Percentiles rank a stretch among this genome's conserved stretches.
phyloP scores from a whole-genome alignment of 2,888 invertebrate genomes.

The Congeria kusceri region DNA sequence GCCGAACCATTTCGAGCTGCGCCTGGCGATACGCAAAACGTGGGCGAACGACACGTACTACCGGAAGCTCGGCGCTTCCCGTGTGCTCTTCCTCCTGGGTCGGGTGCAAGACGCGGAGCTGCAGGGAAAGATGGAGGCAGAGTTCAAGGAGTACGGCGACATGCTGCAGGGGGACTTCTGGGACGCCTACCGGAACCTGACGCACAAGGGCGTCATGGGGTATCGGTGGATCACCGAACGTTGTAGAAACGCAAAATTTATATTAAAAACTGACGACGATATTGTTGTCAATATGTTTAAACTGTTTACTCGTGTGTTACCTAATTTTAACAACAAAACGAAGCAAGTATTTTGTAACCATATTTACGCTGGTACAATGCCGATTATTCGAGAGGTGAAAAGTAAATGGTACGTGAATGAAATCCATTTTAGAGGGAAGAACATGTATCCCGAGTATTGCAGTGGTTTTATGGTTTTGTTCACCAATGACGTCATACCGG shows the following conservation, averaged over 20 bases:
- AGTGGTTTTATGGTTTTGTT: too few species aligned
- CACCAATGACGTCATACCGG: too few species aligned
- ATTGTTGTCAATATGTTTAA: too few species aligned
- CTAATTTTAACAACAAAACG: conserved; percentile 30
- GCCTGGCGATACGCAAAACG: conserved; percentile 63
- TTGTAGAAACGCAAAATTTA: too few species aligned
- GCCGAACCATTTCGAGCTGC: conserved; percentile 53
- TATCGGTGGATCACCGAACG: conserved; percentile 75
- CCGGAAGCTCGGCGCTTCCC: conserved; percentile 31
- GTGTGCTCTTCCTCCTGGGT: conserved; percentile 71
- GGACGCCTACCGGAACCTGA: conserved; percentile 71
- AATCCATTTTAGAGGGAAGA: too few species aligned
- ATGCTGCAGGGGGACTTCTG: conserved; percentile 74
- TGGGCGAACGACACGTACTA: conserved; percentile 69
- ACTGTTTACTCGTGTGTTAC: conserved; percentile 41
- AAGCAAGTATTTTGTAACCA: conserved; percentile 60
- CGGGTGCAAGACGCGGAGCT: conserved; percentile 35
- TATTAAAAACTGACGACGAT: too few species aligned
- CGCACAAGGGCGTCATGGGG: conserved; percentile 73
- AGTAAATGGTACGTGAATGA: too few species aligned
- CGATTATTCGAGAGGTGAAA: conserved; percentile 49
- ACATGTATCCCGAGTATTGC: too few species aligned
- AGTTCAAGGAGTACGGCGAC: conserved; percentile 63
- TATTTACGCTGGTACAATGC: conserved; percentile 54
- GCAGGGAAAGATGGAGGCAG: conserved; percentile 58